phyloP scores from a whole-genome alignment of 23 tunicate genomes.

The Ciona savignyi region DNA sequence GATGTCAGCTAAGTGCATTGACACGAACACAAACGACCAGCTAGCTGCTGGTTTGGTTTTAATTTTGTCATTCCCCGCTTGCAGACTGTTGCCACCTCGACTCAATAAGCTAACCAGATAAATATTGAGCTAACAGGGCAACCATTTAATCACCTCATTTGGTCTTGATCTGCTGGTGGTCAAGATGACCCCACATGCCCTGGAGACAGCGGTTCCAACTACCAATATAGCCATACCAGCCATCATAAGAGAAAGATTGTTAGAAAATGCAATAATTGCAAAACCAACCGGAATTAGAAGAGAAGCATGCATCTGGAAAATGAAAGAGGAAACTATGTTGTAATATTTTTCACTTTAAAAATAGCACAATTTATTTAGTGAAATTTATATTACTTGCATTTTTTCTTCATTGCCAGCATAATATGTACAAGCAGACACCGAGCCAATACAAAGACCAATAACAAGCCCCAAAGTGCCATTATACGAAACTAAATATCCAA shows the following conservation, averaged over 20 bases:
- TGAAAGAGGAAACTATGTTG: not conserved
- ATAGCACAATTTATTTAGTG: too few relatives aligned
- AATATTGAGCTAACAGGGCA: too few relatives aligned
- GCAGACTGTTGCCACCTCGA: too few relatives aligned
- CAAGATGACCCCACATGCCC: slow-evolving; percentile 39
- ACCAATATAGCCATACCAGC: slow-evolving; percentile 24
- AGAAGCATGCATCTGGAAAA: slow-evolving; percentile 32
- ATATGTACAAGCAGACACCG: slow-evolving; percentile 5
- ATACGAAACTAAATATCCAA: slow-evolving; percentile 38
- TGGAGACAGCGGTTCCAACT: slow-evolving; percentile 31
- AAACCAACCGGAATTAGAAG: slow-evolving; percentile 21
- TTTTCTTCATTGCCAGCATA: slow-evolving; percentile 53
- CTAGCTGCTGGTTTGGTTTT: too few relatives aligned
- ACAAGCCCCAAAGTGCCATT: slow-evolving; percentile 45
- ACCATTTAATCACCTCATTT: too few relatives aligned
- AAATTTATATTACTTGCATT: slow-evolving; percentile 30
- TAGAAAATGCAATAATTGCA: slow-evolving; percentile 14
- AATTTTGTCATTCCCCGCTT: too few relatives aligned
- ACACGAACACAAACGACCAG: too few relatives aligned
- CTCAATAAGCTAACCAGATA: too few relatives aligned
- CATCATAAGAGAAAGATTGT: slow-evolving; percentile 5
- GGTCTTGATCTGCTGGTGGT: slow-evolving; percentile 17
- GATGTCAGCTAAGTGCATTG: too few relatives aligned
- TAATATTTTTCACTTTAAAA: too few relatives aligned
- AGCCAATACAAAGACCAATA: slow-evolving; percentile 24